A percentile compares a stretch with the other conserved stretches of the same genome.
These are phyloP conservation scores for Callosobruchus maculatus DNA, from an alignment of 2,888 invertebrate genomes.

Conservation along the genomic window DNA sequence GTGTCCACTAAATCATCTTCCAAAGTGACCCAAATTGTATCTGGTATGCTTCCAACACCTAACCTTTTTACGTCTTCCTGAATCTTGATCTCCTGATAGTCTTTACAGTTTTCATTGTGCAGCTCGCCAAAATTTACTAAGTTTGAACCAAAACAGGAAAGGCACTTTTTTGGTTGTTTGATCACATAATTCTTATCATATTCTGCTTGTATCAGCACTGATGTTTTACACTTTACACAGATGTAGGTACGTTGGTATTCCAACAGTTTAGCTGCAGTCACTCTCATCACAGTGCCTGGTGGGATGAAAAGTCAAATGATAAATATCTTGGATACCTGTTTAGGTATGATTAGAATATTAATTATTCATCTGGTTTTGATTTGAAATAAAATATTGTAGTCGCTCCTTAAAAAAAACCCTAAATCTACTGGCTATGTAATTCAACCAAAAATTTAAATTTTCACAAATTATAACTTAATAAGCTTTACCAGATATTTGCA, in stretches of 20 bases:
- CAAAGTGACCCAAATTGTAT: conserved; percentile 71
- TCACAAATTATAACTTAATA: background rate
- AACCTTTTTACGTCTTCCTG: conserved; percentile 75
- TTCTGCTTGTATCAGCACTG: conserved; percentile 63
- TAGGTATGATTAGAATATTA: too few species aligned
- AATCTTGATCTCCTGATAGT: conserved; percentile 84
- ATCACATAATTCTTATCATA: conserved; percentile 54
- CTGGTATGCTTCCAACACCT: conserved; percentile 68
- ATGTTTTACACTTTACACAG: conserved; percentile 74
- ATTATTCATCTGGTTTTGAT: too few species aligned
- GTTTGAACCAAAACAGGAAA: conserved; percentile 58
- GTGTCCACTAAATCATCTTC: conserved; percentile 83
- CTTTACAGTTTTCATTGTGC: conserved; percentile 65
- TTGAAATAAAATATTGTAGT: too few species aligned
- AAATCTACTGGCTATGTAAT: too few species aligned
- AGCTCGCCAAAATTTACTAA: conserved; percentile 50
- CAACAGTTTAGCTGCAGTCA: conserved; percentile 70
- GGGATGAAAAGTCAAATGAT: background rate
- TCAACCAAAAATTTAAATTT: too few species aligned
- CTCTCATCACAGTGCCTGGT: conserved; percentile 74
- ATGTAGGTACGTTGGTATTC: conserved; percentile 71
- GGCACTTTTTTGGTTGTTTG: conserved; percentile 53
- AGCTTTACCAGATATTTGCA: conserved; percentile 64
- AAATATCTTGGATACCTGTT: too few species aligned
- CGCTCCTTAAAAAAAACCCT: too few species aligned